These are phyloP conservation scores for Drosophila virilis DNA, from an alignment of 1,140 invertebrate species.

Conservation along the genomic window DNA sequence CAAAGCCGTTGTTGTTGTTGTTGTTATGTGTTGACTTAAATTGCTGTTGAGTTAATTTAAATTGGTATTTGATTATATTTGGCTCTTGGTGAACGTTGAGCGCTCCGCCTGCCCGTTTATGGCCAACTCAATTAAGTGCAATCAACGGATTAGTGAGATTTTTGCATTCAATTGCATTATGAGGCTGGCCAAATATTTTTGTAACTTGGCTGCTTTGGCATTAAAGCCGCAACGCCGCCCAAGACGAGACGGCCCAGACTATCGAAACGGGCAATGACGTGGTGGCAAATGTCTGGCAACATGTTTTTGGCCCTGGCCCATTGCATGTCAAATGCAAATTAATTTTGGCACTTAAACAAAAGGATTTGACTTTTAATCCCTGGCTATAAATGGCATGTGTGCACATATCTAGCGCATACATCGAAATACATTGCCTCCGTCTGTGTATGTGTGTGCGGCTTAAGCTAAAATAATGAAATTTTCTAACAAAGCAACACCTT, in stretches of 20 bases:
- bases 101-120: constrained; percentile 64
- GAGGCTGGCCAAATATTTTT: constrained; percentile 55
- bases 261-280: constrained; percentile 1
- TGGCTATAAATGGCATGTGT: constrained; percentile 80
- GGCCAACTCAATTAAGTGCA: constrained; percentile 80
- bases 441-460: constrained; percentile 46
- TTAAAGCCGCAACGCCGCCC: constrained; percentile 51
- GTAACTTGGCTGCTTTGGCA: constrained; percentile 18
- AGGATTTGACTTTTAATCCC: constrained; percentile 82
- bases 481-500: constrained; percentile 81
- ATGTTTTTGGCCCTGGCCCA: constrained; percentile 69
- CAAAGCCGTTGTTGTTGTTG: constrained; percentile 26
- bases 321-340: constrained; percentile 82
- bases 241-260: constrained; percentile 42
- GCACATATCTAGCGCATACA: constrained; percentile 49
- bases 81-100: constrained; percentile 44
- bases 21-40: constrained; percentile 63
- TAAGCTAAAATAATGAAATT: constrained; percentile 83
- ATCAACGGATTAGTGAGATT: constrained; percentile 75
- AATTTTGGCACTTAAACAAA: constrained; percentile 83
- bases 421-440: constrained; percentile 28
- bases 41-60: constrained; percentile 82
- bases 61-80: constrained; percentile 83
- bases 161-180: constrained; percentile 67
- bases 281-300: constrained; percentile 53